phyloP scores from a whole-genome alignment of 2,113 vertebrate species.

The Nesogale talazaci region DNA sequence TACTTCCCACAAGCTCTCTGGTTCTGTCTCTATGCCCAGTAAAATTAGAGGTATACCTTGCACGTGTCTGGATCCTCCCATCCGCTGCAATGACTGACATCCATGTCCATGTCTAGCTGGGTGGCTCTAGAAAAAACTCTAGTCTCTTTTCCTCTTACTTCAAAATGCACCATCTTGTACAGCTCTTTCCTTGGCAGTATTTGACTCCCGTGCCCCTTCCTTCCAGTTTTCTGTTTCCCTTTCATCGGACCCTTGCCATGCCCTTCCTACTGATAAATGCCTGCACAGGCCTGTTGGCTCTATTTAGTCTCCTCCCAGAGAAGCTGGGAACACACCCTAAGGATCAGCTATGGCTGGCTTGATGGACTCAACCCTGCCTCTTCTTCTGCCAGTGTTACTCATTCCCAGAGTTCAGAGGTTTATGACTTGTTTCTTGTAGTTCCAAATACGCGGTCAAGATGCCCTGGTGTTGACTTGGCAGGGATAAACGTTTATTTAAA shows the following conservation, averaged over 20 bases:
- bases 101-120: not conserved
- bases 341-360: conserved; percentile 49
- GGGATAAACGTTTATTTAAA: conserved; percentile 78
- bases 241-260: conserved; percentile 1
- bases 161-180: not conserved
- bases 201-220: not conserved
- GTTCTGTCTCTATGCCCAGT: not conserved
- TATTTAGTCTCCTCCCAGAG: conserved; percentile 33
- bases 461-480: conserved; percentile 81
- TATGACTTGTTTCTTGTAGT: conserved; percentile 85
- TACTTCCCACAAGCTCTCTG: not conserved
- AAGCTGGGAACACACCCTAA: conserved; percentile 28
- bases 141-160: not conserved
- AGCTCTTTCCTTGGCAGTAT: not conserved
- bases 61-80: not conserved
- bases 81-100: not conserved
- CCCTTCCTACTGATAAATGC: conserved; percentile 57
- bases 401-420: conserved; percentile 82
- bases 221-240: not conserved
- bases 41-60: not conserved
- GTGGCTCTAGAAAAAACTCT: not conserved
- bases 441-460: conserved; percentile 84
- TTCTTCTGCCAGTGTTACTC: conserved; percentile 79
- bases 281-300: conserved; percentile 39
- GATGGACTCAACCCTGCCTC: conserved; percentile 57